Conservation (phyloP, 35 echinoderm and acorn worm genomes). For the Lytechinus pictus region DNA sequence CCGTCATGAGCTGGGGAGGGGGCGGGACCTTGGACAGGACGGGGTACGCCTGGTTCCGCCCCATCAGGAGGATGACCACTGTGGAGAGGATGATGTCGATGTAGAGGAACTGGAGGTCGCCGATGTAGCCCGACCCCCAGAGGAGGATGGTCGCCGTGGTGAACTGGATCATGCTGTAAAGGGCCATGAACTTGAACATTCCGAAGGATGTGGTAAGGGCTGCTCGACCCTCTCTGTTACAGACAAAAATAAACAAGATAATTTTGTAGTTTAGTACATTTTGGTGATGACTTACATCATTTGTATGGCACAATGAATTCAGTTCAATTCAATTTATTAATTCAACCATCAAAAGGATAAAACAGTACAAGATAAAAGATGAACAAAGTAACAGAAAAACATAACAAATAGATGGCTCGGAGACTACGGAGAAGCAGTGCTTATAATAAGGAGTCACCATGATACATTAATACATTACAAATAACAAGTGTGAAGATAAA, state of each 20-base stretch:
- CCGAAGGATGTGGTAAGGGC: constrained; percentile 84
- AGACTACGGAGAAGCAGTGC: no score
- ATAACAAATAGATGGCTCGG: no score
- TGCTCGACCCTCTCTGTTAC: constrained; percentile 74
- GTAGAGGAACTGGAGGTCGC: constrained; percentile 97
- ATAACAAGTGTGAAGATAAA: no score
- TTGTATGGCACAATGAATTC: no score
- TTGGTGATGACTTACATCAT: no score
- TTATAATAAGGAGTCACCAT: no score
- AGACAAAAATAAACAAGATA: not conserved
- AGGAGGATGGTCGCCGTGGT: constrained; percentile 65
- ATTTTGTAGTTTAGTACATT: no score
- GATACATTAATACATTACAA: no score
- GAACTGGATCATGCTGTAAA: constrained; percentile 95
- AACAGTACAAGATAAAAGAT: no score
- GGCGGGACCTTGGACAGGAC: constrained; percentile 72
- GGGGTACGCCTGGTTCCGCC: constrained; percentile 72
- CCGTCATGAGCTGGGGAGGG: constrained; percentile 67
- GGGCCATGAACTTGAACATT: constrained; percentile 92
- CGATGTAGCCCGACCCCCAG: constrained; percentile 22
- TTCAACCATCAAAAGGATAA: no score
- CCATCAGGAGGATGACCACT: constrained; percentile 78
- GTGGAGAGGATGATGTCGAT: constrained; percentile 87
- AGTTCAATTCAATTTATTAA: no score
- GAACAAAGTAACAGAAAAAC: no score